These are phyloP conservation scores for Hedychridium roseum DNA, from an alignment of 2,888 invertebrate species.

Conservation along the genomic window DNA sequence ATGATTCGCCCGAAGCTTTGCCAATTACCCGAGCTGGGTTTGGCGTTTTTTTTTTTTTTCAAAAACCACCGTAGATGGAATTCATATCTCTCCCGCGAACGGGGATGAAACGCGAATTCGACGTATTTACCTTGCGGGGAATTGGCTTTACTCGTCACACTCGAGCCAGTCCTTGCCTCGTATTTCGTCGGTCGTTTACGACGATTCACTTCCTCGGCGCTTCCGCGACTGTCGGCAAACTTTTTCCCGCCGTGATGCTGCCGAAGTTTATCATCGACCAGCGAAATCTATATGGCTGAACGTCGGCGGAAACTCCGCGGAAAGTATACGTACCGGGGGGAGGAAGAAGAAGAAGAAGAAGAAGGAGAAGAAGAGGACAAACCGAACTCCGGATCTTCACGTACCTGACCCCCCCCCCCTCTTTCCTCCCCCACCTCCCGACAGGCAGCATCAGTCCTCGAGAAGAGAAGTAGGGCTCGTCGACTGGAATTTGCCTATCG, in stretches of 20 bases:
- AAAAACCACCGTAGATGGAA: too few species aligned
- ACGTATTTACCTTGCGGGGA: not conserved
- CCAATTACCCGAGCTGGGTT: too few species aligned
- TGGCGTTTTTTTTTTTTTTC: too few species aligned
- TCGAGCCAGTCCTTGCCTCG: not conserved
- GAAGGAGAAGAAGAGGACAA: constrained; percentile 10
- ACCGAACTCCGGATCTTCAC: constrained; percentile 18
- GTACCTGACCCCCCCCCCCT: constrained; percentile 4
- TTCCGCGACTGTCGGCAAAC: not conserved
- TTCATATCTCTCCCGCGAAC: too few species aligned
- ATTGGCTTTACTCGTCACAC: not conserved
- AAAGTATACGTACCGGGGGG: not conserved
- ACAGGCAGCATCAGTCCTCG: constrained; percentile 19
- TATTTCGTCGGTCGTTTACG: not conserved
- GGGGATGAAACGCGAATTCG: too few species aligned
- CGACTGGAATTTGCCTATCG: constrained; percentile 32
- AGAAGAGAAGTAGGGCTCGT: constrained; percentile 16
- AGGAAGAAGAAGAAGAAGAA: not conserved
- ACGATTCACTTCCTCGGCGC: constrained; percentile 8
- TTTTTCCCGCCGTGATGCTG: not conserved
- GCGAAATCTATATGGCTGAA: constrained; percentile 1
- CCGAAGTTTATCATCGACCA: constrained; percentile 13
- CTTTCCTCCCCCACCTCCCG: not conserved
- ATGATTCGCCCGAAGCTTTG: too few species aligned
- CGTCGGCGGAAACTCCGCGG: constrained; percentile 4